Evolutionary conservation across 2,888 invertebrate genomes (phyloP).

Genomic region (Ceramica pisi): DNA sequence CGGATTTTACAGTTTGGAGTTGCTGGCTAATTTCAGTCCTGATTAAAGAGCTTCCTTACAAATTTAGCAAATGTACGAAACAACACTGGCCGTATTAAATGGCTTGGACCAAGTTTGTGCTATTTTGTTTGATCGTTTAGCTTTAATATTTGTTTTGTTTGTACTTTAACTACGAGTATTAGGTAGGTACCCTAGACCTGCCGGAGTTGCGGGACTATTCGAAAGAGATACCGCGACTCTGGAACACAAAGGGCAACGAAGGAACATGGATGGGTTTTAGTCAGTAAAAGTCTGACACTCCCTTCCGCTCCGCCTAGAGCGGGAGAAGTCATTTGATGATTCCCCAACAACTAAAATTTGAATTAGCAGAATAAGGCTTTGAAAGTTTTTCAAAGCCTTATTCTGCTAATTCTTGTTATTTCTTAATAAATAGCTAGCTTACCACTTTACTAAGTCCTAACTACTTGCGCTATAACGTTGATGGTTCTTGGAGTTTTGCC

Average conservation of each 20-base stretch:
- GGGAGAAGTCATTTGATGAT: too few species aligned
- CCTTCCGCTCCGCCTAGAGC: too few species aligned
- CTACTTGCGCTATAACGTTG: conserved; percentile 21
- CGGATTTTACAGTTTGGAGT: conserved; percentile 65
- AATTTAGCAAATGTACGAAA: conserved; percentile 60
- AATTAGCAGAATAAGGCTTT: too few species aligned
- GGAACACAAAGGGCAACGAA: too few species aligned
- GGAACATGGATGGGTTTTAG: too few species aligned
- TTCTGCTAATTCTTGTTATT: conserved; percentile 15
- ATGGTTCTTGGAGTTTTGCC: conserved; percentile 48
- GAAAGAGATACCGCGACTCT: too few species aligned
- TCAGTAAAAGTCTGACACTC: too few species aligned
- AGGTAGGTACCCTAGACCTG: neutral
- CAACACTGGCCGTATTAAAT: conserved; percentile 53
- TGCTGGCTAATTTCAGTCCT: conserved; percentile 61
- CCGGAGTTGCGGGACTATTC: too few species aligned
- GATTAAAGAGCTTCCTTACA: conserved; percentile 67
- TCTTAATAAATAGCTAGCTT: conserved; percentile 25
- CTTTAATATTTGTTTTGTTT: conserved; percentile 26
- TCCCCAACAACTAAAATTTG: too few species aligned
- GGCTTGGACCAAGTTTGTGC: conserved; percentile 45
- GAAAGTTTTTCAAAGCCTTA: neutral
- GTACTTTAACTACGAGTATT: neutral
- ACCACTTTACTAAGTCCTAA: conserved; percentile 28
- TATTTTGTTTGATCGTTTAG: conserved; percentile 38